phyloP scores from a whole-genome alignment of 1,140 invertebrate species.

The Polypedilum vanderplanki region DNA sequence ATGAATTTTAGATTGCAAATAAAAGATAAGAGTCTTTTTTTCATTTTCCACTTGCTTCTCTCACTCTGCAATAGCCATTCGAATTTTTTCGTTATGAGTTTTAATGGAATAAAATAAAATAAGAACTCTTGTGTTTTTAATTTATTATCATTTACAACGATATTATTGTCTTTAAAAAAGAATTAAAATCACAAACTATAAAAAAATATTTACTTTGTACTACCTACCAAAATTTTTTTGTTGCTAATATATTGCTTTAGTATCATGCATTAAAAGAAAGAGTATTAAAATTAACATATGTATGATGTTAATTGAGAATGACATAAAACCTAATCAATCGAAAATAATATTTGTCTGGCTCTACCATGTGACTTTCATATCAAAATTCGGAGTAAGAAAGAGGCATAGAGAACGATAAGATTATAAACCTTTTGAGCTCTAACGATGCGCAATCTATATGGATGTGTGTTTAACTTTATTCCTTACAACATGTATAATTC shows the following conservation, averaged over 20 bases:
- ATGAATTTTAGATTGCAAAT: slow-evolving; percentile 12
- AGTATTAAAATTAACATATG: too few species aligned
- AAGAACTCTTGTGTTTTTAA: too few species aligned
- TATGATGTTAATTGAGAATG: slow-evolving; percentile 1
- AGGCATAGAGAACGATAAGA: neutral
- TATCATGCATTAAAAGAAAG: neutral
- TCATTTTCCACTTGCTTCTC: neutral
- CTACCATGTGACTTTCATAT: neutral
- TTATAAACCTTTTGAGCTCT: neutral
- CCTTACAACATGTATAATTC: neutral
- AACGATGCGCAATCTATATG: slow-evolving; percentile 16
- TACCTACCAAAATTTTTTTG: too few species aligned
- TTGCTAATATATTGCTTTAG: neutral
- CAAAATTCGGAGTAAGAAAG: neutral
- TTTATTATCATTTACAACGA: too few species aligned
- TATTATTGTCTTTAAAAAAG: too few species aligned
- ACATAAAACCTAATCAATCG: slow-evolving; percentile 26
- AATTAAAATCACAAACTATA: too few species aligned
- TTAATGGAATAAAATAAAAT: neutral
- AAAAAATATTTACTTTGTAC: too few species aligned
- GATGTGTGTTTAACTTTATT: neutral
- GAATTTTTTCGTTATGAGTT: neutral
- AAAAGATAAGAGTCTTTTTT: neutral
- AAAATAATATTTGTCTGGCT: slow-evolving; percentile 19
- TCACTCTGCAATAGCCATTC: neutral